phyloP scores from a whole-genome alignment of 2,113 vertebrate species.

The Pterocles orientalis region DNA sequence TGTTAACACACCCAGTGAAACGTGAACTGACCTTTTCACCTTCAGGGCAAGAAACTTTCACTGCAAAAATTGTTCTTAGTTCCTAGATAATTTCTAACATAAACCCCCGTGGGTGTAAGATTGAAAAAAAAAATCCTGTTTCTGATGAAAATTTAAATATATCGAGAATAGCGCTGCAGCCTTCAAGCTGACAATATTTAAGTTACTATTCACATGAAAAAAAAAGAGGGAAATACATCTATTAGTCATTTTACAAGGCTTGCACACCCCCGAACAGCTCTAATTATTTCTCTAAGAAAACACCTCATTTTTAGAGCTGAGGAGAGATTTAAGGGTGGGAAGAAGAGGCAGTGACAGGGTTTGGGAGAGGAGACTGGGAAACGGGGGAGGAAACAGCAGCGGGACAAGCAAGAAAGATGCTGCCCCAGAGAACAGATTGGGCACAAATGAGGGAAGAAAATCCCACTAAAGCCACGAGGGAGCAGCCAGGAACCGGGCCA shows the following conservation, averaged over 20 bases:
- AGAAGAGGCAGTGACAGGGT: neutral
- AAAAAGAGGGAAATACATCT: neutral
- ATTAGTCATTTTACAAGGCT: neutral
- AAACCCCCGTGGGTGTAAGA: neutral
- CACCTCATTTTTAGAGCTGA: neutral
- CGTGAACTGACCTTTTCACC: neutral
- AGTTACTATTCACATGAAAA: neutral
- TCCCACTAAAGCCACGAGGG: fast-evolving
- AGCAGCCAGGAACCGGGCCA: fast-evolving
- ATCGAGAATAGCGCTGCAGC: neutral
- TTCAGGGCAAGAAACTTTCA: neutral
- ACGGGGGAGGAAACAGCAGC: fast-evolving
- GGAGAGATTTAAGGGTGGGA: neutral
- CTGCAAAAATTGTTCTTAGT: neutral
- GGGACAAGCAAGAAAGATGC: neutral
- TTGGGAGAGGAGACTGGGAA: neutral
- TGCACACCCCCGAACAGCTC: neutral
- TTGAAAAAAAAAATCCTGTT: neutral
- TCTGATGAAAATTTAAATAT: neutral
- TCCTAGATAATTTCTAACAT: neutral
- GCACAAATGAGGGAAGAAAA: fast-evolving
- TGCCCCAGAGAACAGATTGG: fast-evolving
- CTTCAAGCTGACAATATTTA: neutral
- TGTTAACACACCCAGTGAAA: neutral
- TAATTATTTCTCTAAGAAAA: neutral